Conservation (phyloP, 2,797 vertebrate genomes). For the Lagocephalus sceleratus region DNA sequence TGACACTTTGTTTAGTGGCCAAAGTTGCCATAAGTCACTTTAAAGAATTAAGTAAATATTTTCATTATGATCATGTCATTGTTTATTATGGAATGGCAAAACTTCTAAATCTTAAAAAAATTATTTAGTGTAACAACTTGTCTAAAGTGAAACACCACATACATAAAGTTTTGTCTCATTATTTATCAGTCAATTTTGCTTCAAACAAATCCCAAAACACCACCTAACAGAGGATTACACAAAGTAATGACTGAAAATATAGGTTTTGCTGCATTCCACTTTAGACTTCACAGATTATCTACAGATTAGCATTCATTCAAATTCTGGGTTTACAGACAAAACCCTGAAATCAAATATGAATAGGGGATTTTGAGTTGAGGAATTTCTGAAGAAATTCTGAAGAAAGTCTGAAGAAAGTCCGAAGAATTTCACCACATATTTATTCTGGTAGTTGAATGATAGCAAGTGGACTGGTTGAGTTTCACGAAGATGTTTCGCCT, state of each 20-base stretch:
- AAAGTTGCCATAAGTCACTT: constrained; percentile 98
- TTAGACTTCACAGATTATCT: too few relatives aligned
- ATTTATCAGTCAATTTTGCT: constrained; percentile 84
- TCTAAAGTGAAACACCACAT: constrained; percentile 82
- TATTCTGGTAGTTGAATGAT: too few relatives aligned
- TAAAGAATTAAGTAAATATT: constrained; percentile 99
- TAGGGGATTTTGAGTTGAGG: too few relatives aligned
- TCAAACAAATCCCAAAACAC: constrained; percentile 86
- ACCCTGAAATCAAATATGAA: too few relatives aligned
- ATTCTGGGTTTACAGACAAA: too few relatives aligned
- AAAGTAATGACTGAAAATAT: neutral
- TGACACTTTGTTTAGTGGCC: constrained; percentile 95
- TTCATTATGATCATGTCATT: constrained; percentile 95
- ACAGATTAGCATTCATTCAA: too few relatives aligned
- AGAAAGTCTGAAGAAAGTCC: too few relatives aligned
- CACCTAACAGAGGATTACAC: constrained; percentile 56
- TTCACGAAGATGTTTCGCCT: too few relatives aligned
- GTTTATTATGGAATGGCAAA: constrained; percentile 98
- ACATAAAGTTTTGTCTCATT: constrained; percentile 85
- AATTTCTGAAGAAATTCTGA: too few relatives aligned
- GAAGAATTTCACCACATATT: neutral
- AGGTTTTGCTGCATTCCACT: neutral
- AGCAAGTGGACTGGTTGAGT: too few relatives aligned
- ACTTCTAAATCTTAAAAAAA: constrained; percentile 93
- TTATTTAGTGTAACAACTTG: constrained; percentile 85